These are phyloP conservation scores for Rhagophthalmus giganteus DNA, from an alignment of 2,888 invertebrate species.

Conservation along the genomic window DNA sequence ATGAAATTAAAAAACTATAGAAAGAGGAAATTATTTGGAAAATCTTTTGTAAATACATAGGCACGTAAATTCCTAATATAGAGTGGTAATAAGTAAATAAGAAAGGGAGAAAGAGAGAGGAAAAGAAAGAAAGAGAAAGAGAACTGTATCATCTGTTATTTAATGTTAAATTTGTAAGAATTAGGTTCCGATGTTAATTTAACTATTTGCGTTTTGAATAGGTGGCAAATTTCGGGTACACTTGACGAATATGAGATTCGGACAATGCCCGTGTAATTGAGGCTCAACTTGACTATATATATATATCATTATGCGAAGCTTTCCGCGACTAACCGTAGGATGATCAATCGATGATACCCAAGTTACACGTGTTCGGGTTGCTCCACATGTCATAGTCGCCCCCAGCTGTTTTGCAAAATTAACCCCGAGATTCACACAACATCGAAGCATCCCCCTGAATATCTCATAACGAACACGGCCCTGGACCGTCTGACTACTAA, in stretches of 20 bases:
- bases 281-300: conserved; percentile 35
- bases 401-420: neutral
- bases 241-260: conserved; percentile 28
- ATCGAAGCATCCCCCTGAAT: conserved; percentile 35
- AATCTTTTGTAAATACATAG: too few species aligned
- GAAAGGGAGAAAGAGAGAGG: neutral
- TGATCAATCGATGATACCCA: conserved; percentile 38
- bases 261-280: conserved; percentile 41
- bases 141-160: too few species aligned
- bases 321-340: conserved; percentile 34
- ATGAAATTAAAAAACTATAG: too few species aligned
- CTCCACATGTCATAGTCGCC: neutral
- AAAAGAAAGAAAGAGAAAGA: neutral
- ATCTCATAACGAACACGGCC: conserved; percentile 40
- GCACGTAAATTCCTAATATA: too few species aligned
- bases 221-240: conserved; percentile 22
- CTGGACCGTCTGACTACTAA: conserved; percentile 42
- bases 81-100: neutral
- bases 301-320: conserved; percentile 28
- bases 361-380: conserved; percentile 4
- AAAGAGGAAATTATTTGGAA: too few species aligned
- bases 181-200: conserved; percentile 13
- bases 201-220: conserved; percentile 33
- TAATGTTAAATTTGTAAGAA: too few species aligned
- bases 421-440: conserved; percentile 5